Base-by-base conservation (phyloP, 2,797 vertebrate species). In the Lophius americanus region DNA sequence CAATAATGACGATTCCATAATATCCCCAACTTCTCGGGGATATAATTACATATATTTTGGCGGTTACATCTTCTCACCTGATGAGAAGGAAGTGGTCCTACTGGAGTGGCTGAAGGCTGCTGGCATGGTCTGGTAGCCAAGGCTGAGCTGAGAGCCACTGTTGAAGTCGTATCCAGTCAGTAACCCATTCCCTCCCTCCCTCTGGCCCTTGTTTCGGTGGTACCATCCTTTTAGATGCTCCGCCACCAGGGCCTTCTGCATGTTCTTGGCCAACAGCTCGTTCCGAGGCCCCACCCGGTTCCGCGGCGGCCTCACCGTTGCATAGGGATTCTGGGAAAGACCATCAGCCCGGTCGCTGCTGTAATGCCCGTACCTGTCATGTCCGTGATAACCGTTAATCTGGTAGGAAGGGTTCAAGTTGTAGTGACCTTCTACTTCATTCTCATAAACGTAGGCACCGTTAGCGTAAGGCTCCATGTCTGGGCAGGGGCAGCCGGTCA, bases 181-280 rank as follows among this genome's bases (percentile, higher is more conserved):
- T 67, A 85, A 68, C 12, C 87, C 81, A 76, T 83, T 81, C 59
- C 87, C 89, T 5, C 84, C 85, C 4, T 92, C 92, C 81, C 93
- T 95, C 38, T 94, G 94, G 51, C 90, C 87, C 6, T 94, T 93
- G 84, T 91, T 97, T 37, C 97, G 95, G 68, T 98, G 95, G 88
- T 98, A 99, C 98, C 98, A 99, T 75, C 96, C 97, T 13, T 94
- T 95, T 60, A 99, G 94, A 60, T 99, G 97, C 85, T 99, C 97
- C 0, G 96, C 96, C 69, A 99, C 97, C 86, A 98, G 88, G 69
- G 97, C 97, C 86, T 98, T 98, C 68, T 98, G 96, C 92, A 98
- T 96, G 92, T 95, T 98, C 93, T 97, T 98, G 75, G 95, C 95
- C 85, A 98, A 86, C 60, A 95, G 94, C 84, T 98, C 96, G 0